Base-by-base conservation (phyloP, 2,888 invertebrate species). In the Rotaria macrura region DNA sequence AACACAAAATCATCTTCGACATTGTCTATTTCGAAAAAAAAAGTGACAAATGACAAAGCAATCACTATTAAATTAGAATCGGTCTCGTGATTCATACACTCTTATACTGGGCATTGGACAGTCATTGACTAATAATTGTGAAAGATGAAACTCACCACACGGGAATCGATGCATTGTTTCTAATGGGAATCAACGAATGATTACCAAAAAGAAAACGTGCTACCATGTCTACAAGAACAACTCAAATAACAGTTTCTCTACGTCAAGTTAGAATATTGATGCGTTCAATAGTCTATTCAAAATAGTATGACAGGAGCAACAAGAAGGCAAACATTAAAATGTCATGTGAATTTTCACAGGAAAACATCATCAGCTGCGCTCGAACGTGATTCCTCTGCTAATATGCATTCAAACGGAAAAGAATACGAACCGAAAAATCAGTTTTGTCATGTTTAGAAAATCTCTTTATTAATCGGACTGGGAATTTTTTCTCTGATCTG, bases 21-120 rank as follows among this genome's bases (percentile, higher is more conserved):
- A 57, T 10, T 57, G 29, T 57, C 55, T 29, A 57, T 57, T 57
- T 57, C 10, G n/a, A 12, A 9, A 57, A 57, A 29, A 57, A 57
- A 57, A 57, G 55, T 57, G 55, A 57, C 55, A 57, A 57, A 57
- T 57, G 55, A 57, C 55, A 57, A 57, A 9, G 7, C 55, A 57
- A 57, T 57, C 55, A 57, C 55, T n/a, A 57, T 57, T 57, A 57
- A 57, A 57, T 57, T 57, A 57, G 55, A 57, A 57, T 57, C 55
- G 55, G 55, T 57, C 55, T 57, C 55, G 12, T 57, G 55, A 57
- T 57, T 57, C 29, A 57, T 57, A 57, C 12, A 57, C 12, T 57
- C n/a, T 2, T 57, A 57, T 57, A 29, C 29, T 57, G 55, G 55
- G 1, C 55, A 57, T 57, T 29, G 55, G 55, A 57, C 29, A 57